phyloP scores from a whole-genome alignment of 2,888 invertebrate species.

The Oligia strigilis region DNA sequence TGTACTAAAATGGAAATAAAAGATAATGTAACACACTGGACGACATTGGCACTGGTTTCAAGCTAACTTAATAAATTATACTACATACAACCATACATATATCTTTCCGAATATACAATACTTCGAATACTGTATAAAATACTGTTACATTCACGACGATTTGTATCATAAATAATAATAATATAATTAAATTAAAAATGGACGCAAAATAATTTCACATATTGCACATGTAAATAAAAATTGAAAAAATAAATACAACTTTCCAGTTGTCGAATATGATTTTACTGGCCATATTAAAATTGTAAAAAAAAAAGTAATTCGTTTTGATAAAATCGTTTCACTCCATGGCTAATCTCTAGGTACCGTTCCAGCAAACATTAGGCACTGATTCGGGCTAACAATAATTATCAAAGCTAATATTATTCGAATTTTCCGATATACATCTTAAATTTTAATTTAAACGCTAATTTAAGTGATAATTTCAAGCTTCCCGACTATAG shows the following conservation, averaged over 20 bases:
- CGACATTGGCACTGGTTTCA: constrained; percentile 80
- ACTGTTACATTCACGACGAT: constrained; percentile 86
- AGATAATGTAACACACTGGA: constrained; percentile 76
- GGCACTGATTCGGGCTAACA: constrained; percentile 88
- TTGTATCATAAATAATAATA: constrained; percentile 73
- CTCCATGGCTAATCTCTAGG: constrained; percentile 80
- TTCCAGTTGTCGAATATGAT: constrained; percentile 34
- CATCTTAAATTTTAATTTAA: constrained; percentile 77
- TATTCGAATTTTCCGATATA: constrained; percentile 80
- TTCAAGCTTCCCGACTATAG: constrained; percentile 73
- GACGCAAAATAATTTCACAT: constrained; percentile 89
- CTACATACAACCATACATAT: constrained; percentile 69
- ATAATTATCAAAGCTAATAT: constrained; percentile 87
- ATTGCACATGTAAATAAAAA: constrained; percentile 84
- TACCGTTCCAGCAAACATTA: constrained; percentile 80
- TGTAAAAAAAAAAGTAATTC: constrained; percentile 45
- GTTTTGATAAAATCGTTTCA: constrained; percentile 61
- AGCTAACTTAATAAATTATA: constrained; percentile 77
- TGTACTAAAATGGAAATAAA: constrained; percentile 75
- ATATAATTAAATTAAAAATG: constrained; percentile 79
- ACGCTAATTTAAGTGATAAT: constrained; percentile 72
- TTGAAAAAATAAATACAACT: constrained; percentile 55
- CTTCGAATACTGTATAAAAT: constrained; percentile 86
- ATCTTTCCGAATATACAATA: constrained; percentile 70
- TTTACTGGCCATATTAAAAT: constrained; percentile 66